Percentiles rank a stretch among this genome's conserved stretches.
These are phyloP conservation scores for Phainopepla nitens DNA, from an alignment of 2,113 vertebrate genomes.

Conservation along the genomic window DNA sequence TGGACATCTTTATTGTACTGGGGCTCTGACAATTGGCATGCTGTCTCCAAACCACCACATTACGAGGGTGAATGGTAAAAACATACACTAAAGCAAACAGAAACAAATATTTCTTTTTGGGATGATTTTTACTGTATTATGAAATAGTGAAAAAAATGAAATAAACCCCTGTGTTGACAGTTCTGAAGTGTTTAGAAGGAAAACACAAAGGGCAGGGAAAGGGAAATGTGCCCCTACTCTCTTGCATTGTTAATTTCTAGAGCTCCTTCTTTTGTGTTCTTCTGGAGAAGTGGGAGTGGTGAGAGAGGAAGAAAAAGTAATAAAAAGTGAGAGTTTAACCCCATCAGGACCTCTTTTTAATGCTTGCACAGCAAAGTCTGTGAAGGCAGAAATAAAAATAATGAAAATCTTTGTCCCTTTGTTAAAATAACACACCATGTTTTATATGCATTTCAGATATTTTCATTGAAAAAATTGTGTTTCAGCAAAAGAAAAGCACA, in stretches of 20 bases:
- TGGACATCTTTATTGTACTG: fast-evolving
- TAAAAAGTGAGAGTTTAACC: not conserved
- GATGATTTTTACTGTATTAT: not conserved
- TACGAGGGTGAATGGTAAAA: not conserved
- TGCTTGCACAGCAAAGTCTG: conserved; percentile 24
- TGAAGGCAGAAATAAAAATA: conserved; percentile 20
- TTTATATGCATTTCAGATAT: not conserved
- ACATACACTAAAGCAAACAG: not conserved
- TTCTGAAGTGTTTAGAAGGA: not conserved
- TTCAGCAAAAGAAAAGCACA: not conserved
- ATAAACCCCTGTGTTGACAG: not conserved
- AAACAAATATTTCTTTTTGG: not conserved
- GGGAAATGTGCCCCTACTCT: not conserved
- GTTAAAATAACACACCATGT: not conserved
- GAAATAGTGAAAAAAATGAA: not conserved
- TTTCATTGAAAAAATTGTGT: not conserved
- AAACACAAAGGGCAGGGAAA: not conserved
- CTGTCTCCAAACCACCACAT: not conserved
- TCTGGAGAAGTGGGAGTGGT: not conserved
- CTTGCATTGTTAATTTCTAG: not conserved
- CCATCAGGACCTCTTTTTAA: not conserved
- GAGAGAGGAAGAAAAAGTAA: not conserved
- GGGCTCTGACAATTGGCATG: not conserved
- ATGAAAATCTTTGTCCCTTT: not conserved
- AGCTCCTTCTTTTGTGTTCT: not conserved